Base-by-base conservation (phyloP, 1,140 invertebrate genomes). In the Branchinecta lindahli region DNA sequence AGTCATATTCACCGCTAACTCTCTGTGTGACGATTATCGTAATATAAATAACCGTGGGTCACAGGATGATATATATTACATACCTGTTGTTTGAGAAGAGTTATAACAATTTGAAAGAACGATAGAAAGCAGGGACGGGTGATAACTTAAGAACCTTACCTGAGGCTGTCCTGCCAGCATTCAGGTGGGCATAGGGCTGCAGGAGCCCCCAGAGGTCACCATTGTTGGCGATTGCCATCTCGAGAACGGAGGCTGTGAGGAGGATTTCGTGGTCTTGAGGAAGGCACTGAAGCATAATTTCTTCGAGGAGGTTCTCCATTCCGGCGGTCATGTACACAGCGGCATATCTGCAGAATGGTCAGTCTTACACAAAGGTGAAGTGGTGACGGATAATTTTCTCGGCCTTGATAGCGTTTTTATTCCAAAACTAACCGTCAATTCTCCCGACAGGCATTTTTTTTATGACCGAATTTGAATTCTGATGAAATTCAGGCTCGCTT, bases 241-340 rank as follows among this genome's bases (percentile, higher is more conserved):
- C 91, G 70, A 93, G 80, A 72, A 86, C 83, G 0, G 88, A 85
- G 0, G 89, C 88, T 0, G 88, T 89, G 18, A 90, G 79, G 33
- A 85, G 84, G 2, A 85, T 82, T 68, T 85, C 83, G 3, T 83
- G 80, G 52, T 89, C 86, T 67, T 79, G 80, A 20, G 86, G 85
- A 72, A 91, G 76, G 73, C 89, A 89, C 75, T 91, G 86, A 66
- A 89, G 76, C 52, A 90, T 75, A 72, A 91, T 87, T 78, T 94
- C 92, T 77, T 94, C 92, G 20, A 94, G 79, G 0, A 94, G 80
- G 75, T 92, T 92, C 78, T 94, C 91, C 73, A 94, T 85, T 7
- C 89, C 91, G 15, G 91, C 91, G 71, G 91, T 89, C 0, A 94
- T 78, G 79, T 92, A 93, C 69, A 94, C 88, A 0, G 91, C 91